These are phyloP conservation scores for Leptinotarsa lineolata DNA, from an alignment of 1,140 invertebrate species.

Conservation along the genomic window DNA sequence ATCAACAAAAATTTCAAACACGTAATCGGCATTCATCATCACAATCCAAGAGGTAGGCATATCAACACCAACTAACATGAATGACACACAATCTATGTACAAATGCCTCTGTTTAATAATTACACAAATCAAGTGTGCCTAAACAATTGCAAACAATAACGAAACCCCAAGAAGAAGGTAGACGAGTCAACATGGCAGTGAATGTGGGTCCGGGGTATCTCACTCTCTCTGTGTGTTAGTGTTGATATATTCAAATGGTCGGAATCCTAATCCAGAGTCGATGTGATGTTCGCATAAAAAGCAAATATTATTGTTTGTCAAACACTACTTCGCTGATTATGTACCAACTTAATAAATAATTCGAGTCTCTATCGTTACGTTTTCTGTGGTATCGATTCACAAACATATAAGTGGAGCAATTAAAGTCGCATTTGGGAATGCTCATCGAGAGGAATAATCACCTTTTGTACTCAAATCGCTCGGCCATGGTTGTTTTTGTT, in stretches of 20 bases:
- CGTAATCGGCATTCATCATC: background rate
- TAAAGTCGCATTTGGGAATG: conserved; percentile 21
- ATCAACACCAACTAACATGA: background rate
- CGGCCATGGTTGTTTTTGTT: background rate
- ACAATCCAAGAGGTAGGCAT: background rate
- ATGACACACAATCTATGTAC: background rate
- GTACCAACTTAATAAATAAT: conserved; percentile 52
- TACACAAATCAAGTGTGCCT: conserved; percentile 16
- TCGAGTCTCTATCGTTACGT: conserved; percentile 35
- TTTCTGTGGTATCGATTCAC: conserved; percentile 17
- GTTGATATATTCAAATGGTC: background rate
- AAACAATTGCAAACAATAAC: conserved; percentile 27
- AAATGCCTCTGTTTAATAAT: background rate
- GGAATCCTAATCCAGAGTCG: conserved; percentile 40
- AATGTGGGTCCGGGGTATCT: conserved; percentile 27
- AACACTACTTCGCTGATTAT: conserved; percentile 51
- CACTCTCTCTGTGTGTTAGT: background rate
- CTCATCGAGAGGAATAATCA: conserved; percentile 12
- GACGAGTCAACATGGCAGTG: conserved; percentile 12
- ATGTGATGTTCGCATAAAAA: conserved; percentile 47
- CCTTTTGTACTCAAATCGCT: background rate
- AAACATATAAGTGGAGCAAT: conserved; percentile 2
- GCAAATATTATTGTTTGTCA: conserved; percentile 55
- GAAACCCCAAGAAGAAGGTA: conserved; percentile 24
- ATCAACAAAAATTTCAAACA: background rate